Conservation (phyloP, 37 sponge, comb jelly and placozoan species). For the Hexactinellida sp. region DNA sequence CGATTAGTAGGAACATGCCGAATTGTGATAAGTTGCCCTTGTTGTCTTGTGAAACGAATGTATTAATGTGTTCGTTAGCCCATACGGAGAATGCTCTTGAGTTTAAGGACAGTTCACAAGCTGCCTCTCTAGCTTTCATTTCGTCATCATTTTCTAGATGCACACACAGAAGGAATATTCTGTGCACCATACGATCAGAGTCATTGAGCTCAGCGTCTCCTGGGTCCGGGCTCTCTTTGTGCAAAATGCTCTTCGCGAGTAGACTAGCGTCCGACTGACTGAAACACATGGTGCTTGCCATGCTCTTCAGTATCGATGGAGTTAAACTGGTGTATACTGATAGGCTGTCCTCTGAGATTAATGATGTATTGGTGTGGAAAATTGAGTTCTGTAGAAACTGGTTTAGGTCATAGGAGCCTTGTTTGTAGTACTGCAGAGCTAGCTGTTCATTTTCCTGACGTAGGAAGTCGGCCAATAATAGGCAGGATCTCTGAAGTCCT, state of each 20-base stretch:
- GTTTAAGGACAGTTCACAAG: not conserved
- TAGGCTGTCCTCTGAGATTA: not conserved
- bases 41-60: not conserved
- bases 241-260: not conserved
- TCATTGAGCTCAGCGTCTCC: not conserved
- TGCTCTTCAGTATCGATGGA: not conserved
- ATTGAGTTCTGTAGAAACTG: not conserved
- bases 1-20: not conserved
- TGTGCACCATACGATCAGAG: not conserved
- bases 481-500: not conserved
- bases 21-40: not conserved
- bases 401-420: not conserved
- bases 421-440: not conserved
- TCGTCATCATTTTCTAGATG: constrained; percentile 3
- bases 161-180: not conserved
- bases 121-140: not conserved
- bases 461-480: not conserved
- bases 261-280: not conserved
- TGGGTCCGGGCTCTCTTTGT: not conserved
- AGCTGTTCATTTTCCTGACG: not conserved
- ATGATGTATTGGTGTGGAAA: not conserved
- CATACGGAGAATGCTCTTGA: not conserved
- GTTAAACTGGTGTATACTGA: not conserved
- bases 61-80: not conserved
- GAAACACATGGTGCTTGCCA: constrained; percentile 1